These are phyloP conservation scores for Xerus rutilus DNA, from an alignment of 2,797 vertebrate species.

Conservation along the genomic window DNA sequence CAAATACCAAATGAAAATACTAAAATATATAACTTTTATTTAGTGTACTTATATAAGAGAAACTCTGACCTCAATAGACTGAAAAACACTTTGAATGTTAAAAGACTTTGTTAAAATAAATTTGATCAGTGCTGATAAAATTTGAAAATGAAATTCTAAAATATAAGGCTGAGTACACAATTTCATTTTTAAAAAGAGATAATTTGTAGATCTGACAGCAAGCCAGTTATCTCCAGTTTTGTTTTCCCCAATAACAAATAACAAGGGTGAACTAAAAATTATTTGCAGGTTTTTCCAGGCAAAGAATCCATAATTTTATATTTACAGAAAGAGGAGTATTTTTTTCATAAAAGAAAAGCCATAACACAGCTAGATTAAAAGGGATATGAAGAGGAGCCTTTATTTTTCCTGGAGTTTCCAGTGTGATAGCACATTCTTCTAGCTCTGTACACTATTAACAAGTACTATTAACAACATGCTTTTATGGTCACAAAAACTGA, in stretches of 20 bases:
- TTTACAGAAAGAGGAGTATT: neutral
- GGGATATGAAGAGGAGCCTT: neutral
- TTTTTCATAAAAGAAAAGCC: conserved; percentile 36
- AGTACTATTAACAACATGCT: neutral
- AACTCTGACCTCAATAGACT: neutral
- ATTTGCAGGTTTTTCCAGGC: conserved; percentile 35
- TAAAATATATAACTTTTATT: neutral
- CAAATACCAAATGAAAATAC: conserved; percentile 36
- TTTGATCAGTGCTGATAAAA: conserved; percentile 6
- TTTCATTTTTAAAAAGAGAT: conserved; percentile 5
- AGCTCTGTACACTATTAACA: neutral
- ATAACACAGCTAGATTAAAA: conserved; percentile 41
- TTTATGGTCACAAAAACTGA: conserved; percentile 25
- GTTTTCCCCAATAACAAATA: neutral
- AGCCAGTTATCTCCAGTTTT: neutral
- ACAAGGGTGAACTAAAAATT: conserved; percentile 50
- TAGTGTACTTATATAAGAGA: conserved; percentile 18
- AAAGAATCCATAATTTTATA: conserved; percentile 40
- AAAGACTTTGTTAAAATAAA: conserved; percentile 37
- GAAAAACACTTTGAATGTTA: conserved; percentile 36
- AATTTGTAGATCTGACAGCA: conserved; percentile 1
- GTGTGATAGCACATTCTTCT: conserved; percentile 43
- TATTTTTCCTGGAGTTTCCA: conserved; percentile 54
- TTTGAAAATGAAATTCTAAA: conserved; percentile 61
- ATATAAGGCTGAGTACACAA: neutral